A percentile compares a stretch with the other conserved stretches of the same genome.
Conservation (phyloP, 1,140 invertebrate species). For the Sesamia nonagrioides region DNA sequence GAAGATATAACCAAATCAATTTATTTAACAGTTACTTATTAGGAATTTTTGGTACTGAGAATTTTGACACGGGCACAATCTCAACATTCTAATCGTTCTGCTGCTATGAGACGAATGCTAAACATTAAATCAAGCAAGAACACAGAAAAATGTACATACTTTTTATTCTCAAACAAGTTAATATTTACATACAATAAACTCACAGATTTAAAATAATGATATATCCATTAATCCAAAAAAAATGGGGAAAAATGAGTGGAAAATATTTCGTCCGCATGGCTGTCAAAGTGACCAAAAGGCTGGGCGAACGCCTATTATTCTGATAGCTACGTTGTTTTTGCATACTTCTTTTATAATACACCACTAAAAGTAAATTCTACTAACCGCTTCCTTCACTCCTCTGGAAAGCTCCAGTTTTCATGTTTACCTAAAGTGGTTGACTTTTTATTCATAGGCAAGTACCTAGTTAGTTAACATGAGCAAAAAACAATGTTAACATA, state of each 20-base stretch:
- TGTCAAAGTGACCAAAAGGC: not conserved
- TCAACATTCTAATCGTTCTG: constrained; percentile 7
- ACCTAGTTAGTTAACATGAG: constrained; percentile 2
- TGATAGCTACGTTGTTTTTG: no score
- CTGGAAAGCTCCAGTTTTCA: not conserved
- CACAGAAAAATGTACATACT: no score
- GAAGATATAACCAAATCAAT: constrained; percentile 37
- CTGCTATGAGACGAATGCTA: not conserved
- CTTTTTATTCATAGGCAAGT: constrained; percentile 13
- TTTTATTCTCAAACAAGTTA: no score
- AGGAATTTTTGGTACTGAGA: constrained; percentile 1
- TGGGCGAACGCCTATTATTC: no score
- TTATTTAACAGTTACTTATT: constrained; percentile 24
- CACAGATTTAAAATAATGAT: no score
- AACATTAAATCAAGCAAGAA: not conserved
- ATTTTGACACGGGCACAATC: not conserved
- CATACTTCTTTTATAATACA: not conserved
- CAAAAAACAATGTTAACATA: constrained; percentile 17
- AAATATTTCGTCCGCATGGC: no score
- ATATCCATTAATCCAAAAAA: no score
- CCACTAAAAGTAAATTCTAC: not conserved
- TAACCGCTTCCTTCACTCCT: not conserved
- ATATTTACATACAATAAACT: no score
- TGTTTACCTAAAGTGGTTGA: constrained; percentile 13
- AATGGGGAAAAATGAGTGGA: no score